phyloP scores from a whole-genome alignment of 2,113 vertebrate genomes.

The Ornithorhynchus anatinus region DNA sequence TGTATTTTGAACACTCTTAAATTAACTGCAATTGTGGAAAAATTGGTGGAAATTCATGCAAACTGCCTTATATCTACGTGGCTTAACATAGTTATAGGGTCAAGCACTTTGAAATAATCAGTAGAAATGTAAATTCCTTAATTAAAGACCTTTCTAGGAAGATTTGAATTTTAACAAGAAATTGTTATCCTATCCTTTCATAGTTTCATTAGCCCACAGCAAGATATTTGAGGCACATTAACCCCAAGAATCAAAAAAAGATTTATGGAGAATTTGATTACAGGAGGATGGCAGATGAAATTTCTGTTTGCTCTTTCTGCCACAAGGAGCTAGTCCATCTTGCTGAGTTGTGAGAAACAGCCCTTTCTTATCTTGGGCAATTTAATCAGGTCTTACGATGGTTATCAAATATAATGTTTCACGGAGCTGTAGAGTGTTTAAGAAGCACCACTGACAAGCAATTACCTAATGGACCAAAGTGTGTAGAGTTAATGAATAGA shows the following conservation, averaged over 20 bases:
- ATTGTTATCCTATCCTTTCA: conserved; percentile 16
- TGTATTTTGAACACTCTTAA: too few species aligned
- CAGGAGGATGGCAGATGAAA: neutral
- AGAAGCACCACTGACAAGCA: conserved; percentile 5
- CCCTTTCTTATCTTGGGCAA: conserved; percentile 15
- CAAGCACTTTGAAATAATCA: conserved; percentile 34
- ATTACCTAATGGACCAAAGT: neutral
- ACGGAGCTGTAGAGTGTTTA: neutral
- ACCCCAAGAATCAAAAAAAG: conserved; percentile 22
- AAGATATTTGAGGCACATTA: neutral
- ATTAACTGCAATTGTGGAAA: too few species aligned
- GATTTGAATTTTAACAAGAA: neutral
- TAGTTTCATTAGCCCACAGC: neutral
- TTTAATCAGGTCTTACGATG: conserved; percentile 45
- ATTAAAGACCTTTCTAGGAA: conserved; percentile 27
- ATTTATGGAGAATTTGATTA: neutral
- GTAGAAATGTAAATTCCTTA: conserved; percentile 37
- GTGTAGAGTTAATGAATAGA: neutral
- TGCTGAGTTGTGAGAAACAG: conserved; percentile 13
- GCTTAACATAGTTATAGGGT: conserved; percentile 43
- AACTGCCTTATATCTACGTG: conserved; percentile 26
- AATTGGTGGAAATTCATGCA: conserved; percentile 11
- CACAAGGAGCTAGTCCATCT: conserved; percentile 17
- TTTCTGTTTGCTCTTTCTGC: neutral
- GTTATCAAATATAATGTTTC: conserved; percentile 52